These are phyloP conservation scores for Mechanitis mazaeus DNA, from an alignment of 2,888 invertebrate species.

Conservation along the genomic window DNA sequence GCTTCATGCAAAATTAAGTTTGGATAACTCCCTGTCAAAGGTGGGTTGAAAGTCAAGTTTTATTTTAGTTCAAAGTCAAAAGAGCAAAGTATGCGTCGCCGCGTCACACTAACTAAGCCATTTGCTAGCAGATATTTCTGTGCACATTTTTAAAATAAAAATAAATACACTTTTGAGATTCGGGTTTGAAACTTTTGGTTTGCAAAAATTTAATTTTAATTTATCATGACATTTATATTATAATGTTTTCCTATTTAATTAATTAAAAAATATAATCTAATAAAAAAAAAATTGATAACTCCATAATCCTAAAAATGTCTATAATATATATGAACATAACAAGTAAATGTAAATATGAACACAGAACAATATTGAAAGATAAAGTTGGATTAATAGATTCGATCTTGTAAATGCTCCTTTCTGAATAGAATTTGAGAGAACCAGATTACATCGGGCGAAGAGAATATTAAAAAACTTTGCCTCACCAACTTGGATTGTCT, in stretches of 20 bases:
- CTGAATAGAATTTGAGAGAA: constrained; percentile 59
- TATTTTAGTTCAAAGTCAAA: constrained; percentile 8
- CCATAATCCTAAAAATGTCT: too few species aligned
- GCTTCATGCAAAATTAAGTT: constrained; percentile 73
- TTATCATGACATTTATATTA: too few species aligned
- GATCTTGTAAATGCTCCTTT: constrained; percentile 25
- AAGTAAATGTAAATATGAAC: neutral
- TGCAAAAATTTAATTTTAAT: too few species aligned
- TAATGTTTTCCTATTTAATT: too few species aligned
- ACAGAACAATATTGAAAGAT: constrained; percentile 5
- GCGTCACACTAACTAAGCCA: constrained; percentile 1
- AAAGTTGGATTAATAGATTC: constrained; percentile 10
- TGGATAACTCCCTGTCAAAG: constrained; percentile 42
- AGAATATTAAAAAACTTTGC: constrained; percentile 75
- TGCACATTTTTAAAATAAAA: neutral
- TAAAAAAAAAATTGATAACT: too few species aligned
- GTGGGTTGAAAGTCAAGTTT: constrained; percentile 19
- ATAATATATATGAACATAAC: neutral
- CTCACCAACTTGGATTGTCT: constrained; percentile 68
- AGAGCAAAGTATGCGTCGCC: constrained; percentile 1
- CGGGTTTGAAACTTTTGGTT: too few species aligned
- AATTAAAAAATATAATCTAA: too few species aligned
- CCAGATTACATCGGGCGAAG: constrained; percentile 67
- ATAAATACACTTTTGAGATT: too few species aligned
- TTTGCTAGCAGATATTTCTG: neutral